These are phyloP conservation scores for Megastigmus dorsalis DNA, from an alignment of 2,888 invertebrate genomes.

Conservation along the genomic window DNA sequence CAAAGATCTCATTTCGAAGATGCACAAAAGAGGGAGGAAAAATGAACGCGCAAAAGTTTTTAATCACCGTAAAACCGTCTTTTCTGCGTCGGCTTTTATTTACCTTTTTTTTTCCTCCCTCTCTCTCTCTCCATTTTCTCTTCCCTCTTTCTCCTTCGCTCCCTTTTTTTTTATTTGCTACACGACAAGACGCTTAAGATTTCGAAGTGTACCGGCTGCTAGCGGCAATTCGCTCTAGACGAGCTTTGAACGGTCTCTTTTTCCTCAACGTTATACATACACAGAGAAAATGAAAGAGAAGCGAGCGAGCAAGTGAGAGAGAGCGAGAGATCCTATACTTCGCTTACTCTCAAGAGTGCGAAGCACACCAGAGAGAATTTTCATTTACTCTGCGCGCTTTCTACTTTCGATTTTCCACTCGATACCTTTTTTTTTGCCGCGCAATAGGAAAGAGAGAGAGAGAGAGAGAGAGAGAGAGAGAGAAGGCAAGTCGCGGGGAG, in stretches of 20 bases:
- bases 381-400: constrained; percentile 13
- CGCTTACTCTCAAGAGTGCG: not conserved
- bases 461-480: too few relatives aligned
- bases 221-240: constrained; percentile 33
- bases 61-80: constrained; percentile 43
- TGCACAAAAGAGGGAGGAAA: not conserved
- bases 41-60: constrained; percentile 39
- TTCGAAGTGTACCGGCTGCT: constrained; percentile 28
- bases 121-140: not conserved
- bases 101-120: constrained; percentile 10
- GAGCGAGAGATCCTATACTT: not conserved
- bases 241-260: constrained; percentile 37
- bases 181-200: constrained; percentile 37
- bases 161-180: not conserved
- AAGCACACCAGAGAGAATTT: not conserved
- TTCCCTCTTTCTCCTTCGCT: not conserved
- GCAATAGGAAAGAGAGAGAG: too few relatives aligned
- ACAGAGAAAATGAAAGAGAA: too few relatives aligned
- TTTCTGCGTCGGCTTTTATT: constrained; percentile 21
- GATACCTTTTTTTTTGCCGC: constrained; percentile 20
- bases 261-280: not conserved
- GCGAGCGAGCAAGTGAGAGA: not conserved
- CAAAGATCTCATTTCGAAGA: constrained; percentile 6
- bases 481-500: constrained; percentile 4
- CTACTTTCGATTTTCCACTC: constrained; percentile 23